Conservation (phyloP, 2,888 invertebrate species). For the Gymnocheta viridis region DNA sequence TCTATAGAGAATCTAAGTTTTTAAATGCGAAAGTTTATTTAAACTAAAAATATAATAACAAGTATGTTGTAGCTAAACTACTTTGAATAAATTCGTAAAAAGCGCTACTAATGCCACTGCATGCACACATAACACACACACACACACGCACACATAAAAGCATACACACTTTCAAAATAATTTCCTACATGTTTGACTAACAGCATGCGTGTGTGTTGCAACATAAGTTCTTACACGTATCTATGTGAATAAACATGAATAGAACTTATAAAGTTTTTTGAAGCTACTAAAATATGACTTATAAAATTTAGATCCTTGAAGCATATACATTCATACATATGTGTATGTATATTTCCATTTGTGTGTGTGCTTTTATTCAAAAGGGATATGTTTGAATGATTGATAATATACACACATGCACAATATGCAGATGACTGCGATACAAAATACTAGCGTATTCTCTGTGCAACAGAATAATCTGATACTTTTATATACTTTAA, state of each 20-base stretch:
- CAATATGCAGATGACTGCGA: slow-evolving; percentile 39
- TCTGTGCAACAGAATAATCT: slow-evolving; percentile 14
- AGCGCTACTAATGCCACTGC: slow-evolving; percentile 1
- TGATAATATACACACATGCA: slow-evolving; percentile 18
- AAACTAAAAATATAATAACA: slow-evolving; percentile 28
- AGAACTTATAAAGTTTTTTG: not conserved
- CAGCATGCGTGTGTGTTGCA: not conserved
- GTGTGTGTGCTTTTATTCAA: not conserved
- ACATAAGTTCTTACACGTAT: slow-evolving; percentile 32
- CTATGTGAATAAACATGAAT: not conserved
- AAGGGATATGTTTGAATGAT: slow-evolving; percentile 9
- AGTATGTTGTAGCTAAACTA: slow-evolving; percentile 13
- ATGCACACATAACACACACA: not conserved
- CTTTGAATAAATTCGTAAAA: slow-evolving; percentile 21
- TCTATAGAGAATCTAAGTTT: slow-evolving; percentile 24
- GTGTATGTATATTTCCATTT: too few species aligned
- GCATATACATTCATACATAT: too few species aligned
- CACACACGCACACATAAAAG: not conserved
- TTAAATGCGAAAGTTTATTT: slow-evolving; percentile 18
- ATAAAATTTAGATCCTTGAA: slow-evolving; percentile 6
- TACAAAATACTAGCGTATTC: slow-evolving; percentile 46
- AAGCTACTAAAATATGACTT: slow-evolving; percentile 28
- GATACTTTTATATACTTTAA: not conserved
- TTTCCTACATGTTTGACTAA: slow-evolving; percentile 31
- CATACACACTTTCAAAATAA: not conserved